Percentiles rank a stretch among this genome's conserved stretches.
These are phyloP conservation scores for Rostratula benghalensis DNA, from an alignment of 2,113 vertebrate genomes.

Conservation along the genomic window DNA sequence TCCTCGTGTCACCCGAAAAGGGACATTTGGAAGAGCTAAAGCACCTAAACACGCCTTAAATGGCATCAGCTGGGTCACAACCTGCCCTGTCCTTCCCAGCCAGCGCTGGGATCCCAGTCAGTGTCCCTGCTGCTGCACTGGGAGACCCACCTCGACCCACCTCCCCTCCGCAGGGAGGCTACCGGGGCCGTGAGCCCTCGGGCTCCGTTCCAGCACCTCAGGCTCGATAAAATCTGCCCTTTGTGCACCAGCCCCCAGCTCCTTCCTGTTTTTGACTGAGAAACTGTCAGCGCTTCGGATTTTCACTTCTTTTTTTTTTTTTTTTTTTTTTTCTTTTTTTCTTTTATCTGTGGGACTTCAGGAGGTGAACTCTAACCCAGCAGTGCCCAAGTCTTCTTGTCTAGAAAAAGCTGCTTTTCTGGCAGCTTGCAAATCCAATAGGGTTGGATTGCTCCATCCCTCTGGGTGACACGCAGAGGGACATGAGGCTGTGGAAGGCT, in stretches of 20 bases:
- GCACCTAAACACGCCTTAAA: accelerated
- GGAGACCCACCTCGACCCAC: background rate
- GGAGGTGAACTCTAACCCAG: background rate
- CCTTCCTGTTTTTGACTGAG: background rate
- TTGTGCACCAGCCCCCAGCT: background rate
- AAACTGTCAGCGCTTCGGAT: accelerated
- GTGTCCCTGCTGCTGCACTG: accelerated
- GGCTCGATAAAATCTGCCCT: background rate
- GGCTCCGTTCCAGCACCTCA: accelerated
- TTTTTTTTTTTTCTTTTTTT: background rate
- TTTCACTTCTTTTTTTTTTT: background rate
- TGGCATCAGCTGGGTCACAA: accelerated
- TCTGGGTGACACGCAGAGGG: background rate
- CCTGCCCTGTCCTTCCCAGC: background rate
- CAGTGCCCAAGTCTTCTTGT: accelerated
- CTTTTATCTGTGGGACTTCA: background rate
- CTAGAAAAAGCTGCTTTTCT: accelerated
- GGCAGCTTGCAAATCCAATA: accelerated
- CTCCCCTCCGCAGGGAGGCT: accelerated
- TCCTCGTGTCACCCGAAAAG: background rate
- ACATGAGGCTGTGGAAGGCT: accelerated
- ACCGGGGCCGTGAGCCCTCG: accelerated
- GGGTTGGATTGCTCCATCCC: accelerated
- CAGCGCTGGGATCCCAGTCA: accelerated
- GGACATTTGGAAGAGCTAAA: accelerated